phyloP scores from a whole-genome alignment of 2,888 invertebrate species.

The Helobdella robusta region DNA sequence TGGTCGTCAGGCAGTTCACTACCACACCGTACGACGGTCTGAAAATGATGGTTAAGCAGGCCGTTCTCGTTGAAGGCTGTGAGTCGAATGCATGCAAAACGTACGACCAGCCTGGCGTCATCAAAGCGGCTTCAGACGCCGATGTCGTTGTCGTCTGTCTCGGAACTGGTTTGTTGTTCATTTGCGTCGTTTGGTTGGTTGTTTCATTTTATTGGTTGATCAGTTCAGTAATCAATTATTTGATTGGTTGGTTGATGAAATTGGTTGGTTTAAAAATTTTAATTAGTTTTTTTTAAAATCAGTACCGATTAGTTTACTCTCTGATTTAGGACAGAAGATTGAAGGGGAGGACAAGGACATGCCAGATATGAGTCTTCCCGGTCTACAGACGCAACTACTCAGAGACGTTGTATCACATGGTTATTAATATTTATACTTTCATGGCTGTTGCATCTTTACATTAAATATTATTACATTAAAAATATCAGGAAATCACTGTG shows the following conservation, averaged over 20 bases:
- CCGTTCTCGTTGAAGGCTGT: conserved; percentile 38
- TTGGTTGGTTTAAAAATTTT: too few species aligned
- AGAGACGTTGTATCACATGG: conserved; percentile 25
- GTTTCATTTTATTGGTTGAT: background rate
- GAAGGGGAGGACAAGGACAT: conserved; percentile 25
- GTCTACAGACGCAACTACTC: conserved; percentile 26
- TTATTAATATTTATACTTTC: conserved; percentile 5
- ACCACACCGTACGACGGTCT: conserved; percentile 40
- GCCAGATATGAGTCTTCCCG: conserved; percentile 21
- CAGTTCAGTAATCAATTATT: background rate
- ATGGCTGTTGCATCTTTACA: too few species aligned
- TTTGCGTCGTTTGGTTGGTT: background rate
- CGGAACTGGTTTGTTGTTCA: conserved; percentile 28
- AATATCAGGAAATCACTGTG: too few species aligned
- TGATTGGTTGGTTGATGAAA: background rate
- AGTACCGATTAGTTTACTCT: background rate
- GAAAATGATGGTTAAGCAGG: conserved; percentile 32
- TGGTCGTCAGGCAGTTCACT: conserved; percentile 36
- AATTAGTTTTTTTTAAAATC: too few species aligned
- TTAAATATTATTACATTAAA: too few species aligned
- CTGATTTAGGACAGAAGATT: background rate
- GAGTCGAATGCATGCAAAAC: conserved; percentile 5
- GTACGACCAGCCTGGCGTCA: background rate
- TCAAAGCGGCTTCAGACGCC: conserved; percentile 15
- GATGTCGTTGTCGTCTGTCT: conserved; percentile 31